These are phyloP conservation scores for Cephus runcator DNA, from an alignment of 2,888 invertebrate genomes.

Conservation along the genomic window DNA sequence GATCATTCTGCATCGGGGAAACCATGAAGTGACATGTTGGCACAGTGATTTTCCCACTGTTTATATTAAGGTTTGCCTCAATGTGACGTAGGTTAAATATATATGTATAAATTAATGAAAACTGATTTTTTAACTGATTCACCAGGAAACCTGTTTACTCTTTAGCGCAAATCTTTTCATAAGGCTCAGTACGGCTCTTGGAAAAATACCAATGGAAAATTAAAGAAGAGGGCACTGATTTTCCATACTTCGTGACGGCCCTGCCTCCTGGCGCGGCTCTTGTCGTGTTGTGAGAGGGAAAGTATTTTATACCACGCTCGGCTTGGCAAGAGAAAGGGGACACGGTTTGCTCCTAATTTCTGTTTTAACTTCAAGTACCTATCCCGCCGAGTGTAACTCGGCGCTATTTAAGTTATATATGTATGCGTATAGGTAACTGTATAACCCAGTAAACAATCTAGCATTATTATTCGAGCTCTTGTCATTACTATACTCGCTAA, in stretches of 20 bases:
- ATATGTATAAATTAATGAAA: background rate
- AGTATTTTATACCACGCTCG: constrained; percentile 65
- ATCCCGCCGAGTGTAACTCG: constrained; percentile 37
- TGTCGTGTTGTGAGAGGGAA: constrained; percentile 58
- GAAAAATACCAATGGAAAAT: background rate
- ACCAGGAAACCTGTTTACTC: no score
- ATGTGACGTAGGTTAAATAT: background rate
- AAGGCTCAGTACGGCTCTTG: background rate
- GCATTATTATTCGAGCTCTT: constrained; percentile 1
- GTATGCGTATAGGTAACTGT: background rate
- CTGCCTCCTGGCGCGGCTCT: constrained; percentile 28
- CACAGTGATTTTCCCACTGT: background rate
- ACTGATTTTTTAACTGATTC: background rate
- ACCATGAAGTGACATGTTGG: background rate
- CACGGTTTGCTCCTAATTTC: constrained; percentile 65
- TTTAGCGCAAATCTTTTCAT: background rate
- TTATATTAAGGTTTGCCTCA: background rate
- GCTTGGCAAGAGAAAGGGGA: constrained; percentile 66
- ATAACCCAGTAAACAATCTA: background rate
- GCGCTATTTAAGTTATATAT: constrained; percentile 18
- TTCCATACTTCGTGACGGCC: constrained; percentile 47
- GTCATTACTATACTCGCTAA: background rate
- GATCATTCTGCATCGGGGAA: background rate
- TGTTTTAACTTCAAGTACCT: constrained; percentile 57
- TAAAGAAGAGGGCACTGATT: constrained; percentile 40